Evolutionary conservation across 2,113 vertebrate species (phyloP), one percentile per base, ranked within the genome.

Genomic region (Limnothrissa miodon): DNA sequence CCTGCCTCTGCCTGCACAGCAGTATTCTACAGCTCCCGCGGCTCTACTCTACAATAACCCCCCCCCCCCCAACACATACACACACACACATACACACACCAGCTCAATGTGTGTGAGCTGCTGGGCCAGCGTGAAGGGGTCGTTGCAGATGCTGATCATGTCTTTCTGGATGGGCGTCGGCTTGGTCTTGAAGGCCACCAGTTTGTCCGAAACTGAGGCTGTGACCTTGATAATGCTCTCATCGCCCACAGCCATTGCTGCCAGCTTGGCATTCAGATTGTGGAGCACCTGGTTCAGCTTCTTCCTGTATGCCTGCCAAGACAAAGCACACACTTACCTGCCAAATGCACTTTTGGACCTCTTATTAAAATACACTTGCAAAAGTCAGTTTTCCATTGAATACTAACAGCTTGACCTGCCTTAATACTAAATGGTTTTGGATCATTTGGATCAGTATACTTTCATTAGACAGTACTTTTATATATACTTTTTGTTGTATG

Each of bases 31-130:
- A n/a, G n/a, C 42, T 42, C 51, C 51, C 51, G 1, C 51, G 21
- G 51, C 48, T 53, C 48, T 19, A 19, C 48, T 56, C 42, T 6
- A 42, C 42, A 42, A n/a, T n/a, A n/a, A n/a, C n/a, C 42, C 2
- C 42, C 42, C 42, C 42, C 42, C 2, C 42, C 42, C 42, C 42
- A 6, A 42, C 42, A 42, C 42, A 42, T 6, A 42, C 42, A 42
- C 42, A 42, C 42, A 42, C 42, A 42, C 42, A 42, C 42, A 42
- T 19, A 17, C 19, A 3, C 95, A 96, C 89, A 99, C 97, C 91
- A 99, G 94, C 82, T 99, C 98, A 84, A 99, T 95, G 90, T 97
- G 96, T 0, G 98, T 99, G 91, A 99, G 95, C 91, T 99, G 98
- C 88, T 99, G 97, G 80, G 98, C 97, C 83, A 99, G 87, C 0